Base-by-base conservation (phyloP, 2,113 vertebrate genomes). In the Halichoerus grypus region DNA sequence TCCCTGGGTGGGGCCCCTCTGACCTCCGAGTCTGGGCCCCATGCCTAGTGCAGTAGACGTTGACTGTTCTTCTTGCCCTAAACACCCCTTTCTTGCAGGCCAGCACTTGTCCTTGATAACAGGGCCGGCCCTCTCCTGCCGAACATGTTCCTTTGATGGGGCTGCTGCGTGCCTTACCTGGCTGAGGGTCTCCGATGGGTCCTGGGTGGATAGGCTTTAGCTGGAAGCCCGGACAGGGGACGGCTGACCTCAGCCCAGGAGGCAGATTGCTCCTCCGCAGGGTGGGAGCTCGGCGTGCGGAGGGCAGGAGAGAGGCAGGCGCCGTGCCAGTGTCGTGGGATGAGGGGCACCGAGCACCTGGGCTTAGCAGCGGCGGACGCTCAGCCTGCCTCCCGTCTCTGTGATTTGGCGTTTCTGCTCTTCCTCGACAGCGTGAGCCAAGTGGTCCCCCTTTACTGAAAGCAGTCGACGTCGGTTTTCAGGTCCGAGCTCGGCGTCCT, bases 11-110 rank as follows among this genome's bases (percentile, higher is more conserved):
- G 24, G 2, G 1, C 33, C 14, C 51, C 53, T 63, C 82, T 28
- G 65, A 22, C 24, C 31, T 28, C 28, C 7, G 5, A 10, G 28
- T 16, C 46, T 49, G 53, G 14, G 51, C 21, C 33, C 26, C 2
- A 2, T 2, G 36, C 9, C 8, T 1, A 9, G 26, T 7, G 2
- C 16, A 39, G 28, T 11, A 3, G 39, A 46, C 10, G 1, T 12
- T 26, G 31, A 18, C 11, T 7, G 22, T 28, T 42, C 63, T 87
- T 72, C 33, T 53, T 15, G 21, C n/a, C 51, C 51, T 42, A 59
- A 14, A 14, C 24, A 7, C 7, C 24, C 51, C 11, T 3, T 31
- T 46, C 26, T 21, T 21, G 5, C 3, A 65, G 55, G 21, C 12
- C 16, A 0, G 16, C 42, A 36, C 28, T 6, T 7, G 51, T 6